These are phyloP conservation scores for Hydrozoanthus tunicans DNA, from an alignment of 64 coral and sea anemone species.

Conservation along the genomic window DNA sequence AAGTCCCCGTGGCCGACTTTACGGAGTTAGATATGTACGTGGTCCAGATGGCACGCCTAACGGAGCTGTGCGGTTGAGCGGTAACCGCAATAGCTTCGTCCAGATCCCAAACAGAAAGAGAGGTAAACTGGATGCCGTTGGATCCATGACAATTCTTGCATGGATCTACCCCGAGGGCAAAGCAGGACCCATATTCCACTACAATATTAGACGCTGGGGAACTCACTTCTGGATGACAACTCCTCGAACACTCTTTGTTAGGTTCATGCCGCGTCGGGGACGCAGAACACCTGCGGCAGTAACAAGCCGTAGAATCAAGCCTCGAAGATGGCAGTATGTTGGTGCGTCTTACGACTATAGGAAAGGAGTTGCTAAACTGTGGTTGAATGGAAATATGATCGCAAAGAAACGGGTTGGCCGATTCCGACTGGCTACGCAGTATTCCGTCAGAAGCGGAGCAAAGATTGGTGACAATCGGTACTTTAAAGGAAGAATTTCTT, in stretches of 20 bases:
- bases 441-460: conserved; percentile 47
- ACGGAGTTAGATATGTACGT: conserved; percentile 1
- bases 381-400: conserved; percentile 58
- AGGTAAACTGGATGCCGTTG: conserved; percentile 58
- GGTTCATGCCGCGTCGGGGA: conserved; percentile 52
- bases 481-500: conserved; percentile 61
- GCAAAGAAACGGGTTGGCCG: conserved; percentile 30
- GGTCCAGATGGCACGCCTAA: conserved; percentile 73
- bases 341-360: conserved; percentile 61
- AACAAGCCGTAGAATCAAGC: conserved; percentile 24
- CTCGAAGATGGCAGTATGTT: conserved; percentile 64
- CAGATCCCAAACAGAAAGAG: conserved; percentile 63
- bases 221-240: conserved; percentile 38
- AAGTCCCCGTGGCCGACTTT: conserved; percentile 49
- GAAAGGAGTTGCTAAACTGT: conserved; percentile 56
- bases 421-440: conserved; percentile 59
- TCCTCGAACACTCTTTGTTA: conserved; percentile 41
- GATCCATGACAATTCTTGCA: conserved; percentile 71
- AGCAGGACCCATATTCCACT: conserved; percentile 70
- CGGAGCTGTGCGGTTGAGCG: conserved; percentile 62
- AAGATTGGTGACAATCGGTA: conserved; percentile 25
- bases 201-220: conserved; percentile 54
- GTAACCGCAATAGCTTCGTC: conserved; percentile 55
- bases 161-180: conserved; percentile 68
- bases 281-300: conserved; percentile 19